A percentile compares a stretch with the other conserved stretches of the same genome.
Conservation (phyloP, 1,140 invertebrate genomes). For the Campodea augens region DNA sequence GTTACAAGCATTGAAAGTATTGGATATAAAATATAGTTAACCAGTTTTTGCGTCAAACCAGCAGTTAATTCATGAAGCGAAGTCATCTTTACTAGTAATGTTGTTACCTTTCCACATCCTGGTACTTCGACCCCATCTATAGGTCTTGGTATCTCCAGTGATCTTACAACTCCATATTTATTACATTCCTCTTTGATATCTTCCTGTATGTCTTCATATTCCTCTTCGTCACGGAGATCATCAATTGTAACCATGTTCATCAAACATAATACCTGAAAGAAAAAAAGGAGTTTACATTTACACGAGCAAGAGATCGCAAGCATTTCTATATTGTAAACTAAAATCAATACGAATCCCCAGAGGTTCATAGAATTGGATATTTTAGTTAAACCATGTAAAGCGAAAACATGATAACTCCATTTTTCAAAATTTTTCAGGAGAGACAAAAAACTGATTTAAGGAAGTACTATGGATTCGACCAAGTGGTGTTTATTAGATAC, state of each 20-base stretch:
- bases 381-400: too few relatives aligned
- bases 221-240: conserved; percentile 93
- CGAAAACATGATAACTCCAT: too few relatives aligned
- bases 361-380: not conserved
- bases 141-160: conserved; percentile 92
- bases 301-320: not conserved
- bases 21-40: too few relatives aligned
- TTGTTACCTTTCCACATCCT: conserved; percentile 90
- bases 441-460: too few relatives aligned
- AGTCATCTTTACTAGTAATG: too few relatives aligned
- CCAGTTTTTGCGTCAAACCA: too few relatives aligned
- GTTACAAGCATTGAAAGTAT: too few relatives aligned
- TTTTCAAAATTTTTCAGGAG: too few relatives aligned
- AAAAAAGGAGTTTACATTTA: conserved; percentile 6
- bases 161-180: conserved; percentile 88
- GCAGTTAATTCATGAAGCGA: too few relatives aligned
- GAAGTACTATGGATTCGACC: too few relatives aligned
- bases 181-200: conserved; percentile 97
- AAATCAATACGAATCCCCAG: conserved; percentile 1
- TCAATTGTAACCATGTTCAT: conserved; percentile 98
- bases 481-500: too few relatives aligned
- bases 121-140: conserved; percentile 94
- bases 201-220: conserved; percentile 98
- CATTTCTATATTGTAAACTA: not conserved
- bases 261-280: conserved; percentile 63